Conservation (phyloP, 2,113 vertebrate species). For the Turdus rufiventris region DNA sequence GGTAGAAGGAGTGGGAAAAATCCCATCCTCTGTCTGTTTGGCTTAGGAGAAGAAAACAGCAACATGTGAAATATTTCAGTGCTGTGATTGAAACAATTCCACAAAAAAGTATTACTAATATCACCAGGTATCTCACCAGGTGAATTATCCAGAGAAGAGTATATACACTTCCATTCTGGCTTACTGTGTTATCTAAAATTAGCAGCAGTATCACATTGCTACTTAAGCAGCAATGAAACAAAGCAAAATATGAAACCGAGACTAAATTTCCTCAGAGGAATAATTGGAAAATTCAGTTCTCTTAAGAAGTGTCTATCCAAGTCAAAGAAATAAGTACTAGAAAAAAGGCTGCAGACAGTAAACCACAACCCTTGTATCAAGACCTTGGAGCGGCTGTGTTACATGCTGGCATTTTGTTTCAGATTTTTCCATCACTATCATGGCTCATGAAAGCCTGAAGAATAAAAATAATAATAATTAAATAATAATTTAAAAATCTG, state of each 20-base stretch:
- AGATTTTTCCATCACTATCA: neutral
- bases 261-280: neutral
- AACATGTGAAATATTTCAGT: neutral
- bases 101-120: neutral
- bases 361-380: neutral
- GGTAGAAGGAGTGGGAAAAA: neutral
- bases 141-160: neutral
- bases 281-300: neutral
- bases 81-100: neutral
- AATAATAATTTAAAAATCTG: neutral
- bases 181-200: neutral
- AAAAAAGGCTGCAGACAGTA: neutral
- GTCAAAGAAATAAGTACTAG: neutral
- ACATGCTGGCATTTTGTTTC: neutral
- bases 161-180: neutral
- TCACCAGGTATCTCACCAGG: neutral
- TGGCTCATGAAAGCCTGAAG: neutral
- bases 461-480: neutral
- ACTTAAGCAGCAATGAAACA: neutral
- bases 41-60: neutral
- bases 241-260: neutral
- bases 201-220: neutral
- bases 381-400: neutral
- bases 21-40: neutral
- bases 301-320: neutral